Percentiles rank a stretch among this genome's conserved stretches.
phyloP scores from a whole-genome alignment of 2,888 invertebrate genomes.

The Hemicrepidius hirtus region DNA sequence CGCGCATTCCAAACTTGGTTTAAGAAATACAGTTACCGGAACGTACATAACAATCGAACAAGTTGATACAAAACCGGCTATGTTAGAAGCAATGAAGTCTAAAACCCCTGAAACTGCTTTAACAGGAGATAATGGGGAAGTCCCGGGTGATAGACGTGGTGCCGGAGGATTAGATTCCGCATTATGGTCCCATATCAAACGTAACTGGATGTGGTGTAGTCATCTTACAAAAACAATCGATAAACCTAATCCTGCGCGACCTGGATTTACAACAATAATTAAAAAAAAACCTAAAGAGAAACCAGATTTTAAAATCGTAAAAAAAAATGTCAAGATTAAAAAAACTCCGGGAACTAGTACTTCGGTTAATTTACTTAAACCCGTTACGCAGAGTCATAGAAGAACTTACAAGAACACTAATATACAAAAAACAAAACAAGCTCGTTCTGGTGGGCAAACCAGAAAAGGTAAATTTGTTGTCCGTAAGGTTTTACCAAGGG shows the following conservation, averaged over 20 bases:
- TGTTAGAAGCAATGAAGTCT: slow-evolving; percentile 71
- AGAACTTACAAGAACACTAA: slow-evolving; percentile 9
- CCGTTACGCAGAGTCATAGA: neutral
- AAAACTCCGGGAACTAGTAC: neutral
- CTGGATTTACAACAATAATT: neutral
- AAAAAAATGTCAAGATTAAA: too few relatives aligned
- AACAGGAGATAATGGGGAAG: slow-evolving; percentile 74
- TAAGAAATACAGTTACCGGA: slow-evolving; percentile 63
- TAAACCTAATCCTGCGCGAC: neutral
- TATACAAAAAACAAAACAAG: neutral
- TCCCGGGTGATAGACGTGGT: slow-evolving; percentile 84
- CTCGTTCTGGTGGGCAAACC: neutral
- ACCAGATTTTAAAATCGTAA: neutral
- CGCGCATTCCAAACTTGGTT: slow-evolving; percentile 79
- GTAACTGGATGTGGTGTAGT: slow-evolving; percentile 78
- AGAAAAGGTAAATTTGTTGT: slow-evolving; percentile 11
- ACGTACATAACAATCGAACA: slow-evolving; percentile 72
- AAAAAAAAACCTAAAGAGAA: slow-evolving; percentile 3
- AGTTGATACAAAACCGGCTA: slow-evolving; percentile 71
- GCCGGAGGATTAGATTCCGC: slow-evolving; percentile 84
- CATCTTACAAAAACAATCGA: slow-evolving; percentile 28
- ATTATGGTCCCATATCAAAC: slow-evolving; percentile 79
- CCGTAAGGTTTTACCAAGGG: slow-evolving; percentile 47
- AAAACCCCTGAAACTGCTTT: slow-evolving; percentile 71
- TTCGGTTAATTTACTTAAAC: neutral